phyloP scores from a whole-genome alignment of 1,140 invertebrate species.

The Drosophila chauvacae region DNA sequence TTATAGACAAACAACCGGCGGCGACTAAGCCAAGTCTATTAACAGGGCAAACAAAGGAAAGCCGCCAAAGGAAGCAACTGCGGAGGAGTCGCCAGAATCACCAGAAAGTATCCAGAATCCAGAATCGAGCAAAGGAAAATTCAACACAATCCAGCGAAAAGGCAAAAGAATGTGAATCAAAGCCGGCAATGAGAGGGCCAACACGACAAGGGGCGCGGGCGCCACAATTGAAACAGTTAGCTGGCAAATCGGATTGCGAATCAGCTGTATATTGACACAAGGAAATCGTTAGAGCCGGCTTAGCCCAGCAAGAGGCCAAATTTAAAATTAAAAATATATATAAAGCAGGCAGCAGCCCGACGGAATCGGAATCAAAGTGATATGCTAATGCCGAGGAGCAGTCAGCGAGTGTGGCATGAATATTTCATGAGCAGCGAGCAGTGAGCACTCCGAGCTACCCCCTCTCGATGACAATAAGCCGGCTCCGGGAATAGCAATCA shows the following conservation, averaged over 20 bases:
- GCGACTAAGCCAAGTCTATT: constrained; percentile 68
- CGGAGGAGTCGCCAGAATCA: constrained; percentile 4
- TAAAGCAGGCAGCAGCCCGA: constrained; percentile 24
- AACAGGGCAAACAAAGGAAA: constrained; percentile 65
- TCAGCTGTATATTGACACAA: constrained; percentile 79
- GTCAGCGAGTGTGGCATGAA: constrained; percentile 54
- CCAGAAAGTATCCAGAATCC: constrained; percentile 8
- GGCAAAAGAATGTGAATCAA: constrained; percentile 20
- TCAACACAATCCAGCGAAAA: constrained; percentile 20
- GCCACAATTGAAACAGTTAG: constrained; percentile 65
- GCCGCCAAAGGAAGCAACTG: constrained; percentile 15
- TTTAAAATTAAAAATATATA: constrained; percentile 76
- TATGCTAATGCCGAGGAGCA: constrained; percentile 66
- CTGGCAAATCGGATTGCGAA: constrained; percentile 74
- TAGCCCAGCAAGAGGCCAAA: constrained; percentile 55
- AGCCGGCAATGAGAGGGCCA: constrained; percentile 68
- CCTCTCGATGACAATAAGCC: constrained; percentile 71
- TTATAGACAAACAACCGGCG: constrained; percentile 57
- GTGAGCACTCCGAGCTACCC: constrained; percentile 12
- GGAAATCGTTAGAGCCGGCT: constrained; percentile 80
- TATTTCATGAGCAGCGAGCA: constrained; percentile 68
- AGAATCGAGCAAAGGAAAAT: not conserved
- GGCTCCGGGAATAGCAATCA: constrained; percentile 29
- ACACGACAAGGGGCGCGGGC: constrained; percentile 24
- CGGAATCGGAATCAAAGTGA: constrained; percentile 60